These are phyloP conservation scores for Eptesicus fuscus DNA, from an alignment of 2,113 vertebrate species.

Conservation along the genomic window DNA sequence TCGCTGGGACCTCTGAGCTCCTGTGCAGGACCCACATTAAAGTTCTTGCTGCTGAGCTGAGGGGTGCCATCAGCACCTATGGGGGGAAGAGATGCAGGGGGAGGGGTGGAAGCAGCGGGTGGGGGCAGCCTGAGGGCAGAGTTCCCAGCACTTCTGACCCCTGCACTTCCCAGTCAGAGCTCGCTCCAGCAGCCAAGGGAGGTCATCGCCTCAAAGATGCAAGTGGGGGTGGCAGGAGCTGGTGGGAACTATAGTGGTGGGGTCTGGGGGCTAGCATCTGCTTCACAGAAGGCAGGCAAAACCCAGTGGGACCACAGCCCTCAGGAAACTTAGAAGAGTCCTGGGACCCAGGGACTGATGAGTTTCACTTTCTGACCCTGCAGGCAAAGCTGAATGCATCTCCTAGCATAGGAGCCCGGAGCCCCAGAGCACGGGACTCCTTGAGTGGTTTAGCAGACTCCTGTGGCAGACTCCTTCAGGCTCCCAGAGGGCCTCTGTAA, in stretches of 20 bases:
- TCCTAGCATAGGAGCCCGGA: not conserved
- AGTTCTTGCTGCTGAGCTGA: too few relatives aligned
- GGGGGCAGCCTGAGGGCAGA: not conserved
- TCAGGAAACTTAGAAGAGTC: not conserved
- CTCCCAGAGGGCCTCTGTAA: not conserved
- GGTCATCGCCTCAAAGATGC: not conserved
- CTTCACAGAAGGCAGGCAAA: not conserved
- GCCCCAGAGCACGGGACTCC: not conserved
- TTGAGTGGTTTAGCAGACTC: not conserved
- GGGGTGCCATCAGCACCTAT: not conserved
- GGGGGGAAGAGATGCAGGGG: not conserved
- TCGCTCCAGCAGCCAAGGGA: fast-evolving
- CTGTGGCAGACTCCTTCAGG: not conserved
- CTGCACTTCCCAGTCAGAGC: not conserved
- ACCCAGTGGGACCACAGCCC: not conserved
- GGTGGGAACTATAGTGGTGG: not conserved
- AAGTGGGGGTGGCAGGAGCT: not conserved
- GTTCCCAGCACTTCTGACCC: not conserved
- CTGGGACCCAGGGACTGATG: not conserved
- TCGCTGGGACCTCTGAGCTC: not conserved
- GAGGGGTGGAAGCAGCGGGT: not conserved
- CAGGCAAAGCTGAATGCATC: not conserved
- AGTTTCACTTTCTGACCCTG: not conserved
- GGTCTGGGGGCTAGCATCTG: fast-evolving
- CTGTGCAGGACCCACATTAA: fast-evolving